Evolutionary conservation across 2,113 vertebrate genomes (phyloP).

Genomic region (Syngnathus floridae): DNA sequence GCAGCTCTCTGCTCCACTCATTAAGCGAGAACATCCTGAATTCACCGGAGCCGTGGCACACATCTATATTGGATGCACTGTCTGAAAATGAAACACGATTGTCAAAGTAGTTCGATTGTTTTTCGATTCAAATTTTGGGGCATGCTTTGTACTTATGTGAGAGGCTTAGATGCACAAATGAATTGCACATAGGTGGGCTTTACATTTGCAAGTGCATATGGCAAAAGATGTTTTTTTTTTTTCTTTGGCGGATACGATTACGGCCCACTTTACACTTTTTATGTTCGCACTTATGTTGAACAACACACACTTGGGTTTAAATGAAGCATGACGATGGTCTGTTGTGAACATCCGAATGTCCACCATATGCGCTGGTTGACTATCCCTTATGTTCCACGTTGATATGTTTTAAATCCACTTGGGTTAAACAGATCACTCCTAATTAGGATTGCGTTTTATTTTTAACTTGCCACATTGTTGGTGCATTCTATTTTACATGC

Average conservation of each 20-base stretch:
- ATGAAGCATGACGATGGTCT: slow-evolving; percentile 53
- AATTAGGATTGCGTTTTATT: slow-evolving; percentile 32
- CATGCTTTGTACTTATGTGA: too few relatives aligned
- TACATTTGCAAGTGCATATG: slow-evolving; percentile 22
- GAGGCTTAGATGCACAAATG: slow-evolving; percentile 33
- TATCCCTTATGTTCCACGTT: slow-evolving; percentile 41
- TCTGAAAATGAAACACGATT: background rate
- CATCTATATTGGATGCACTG: slow-evolving; percentile 1
- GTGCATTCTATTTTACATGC: slow-evolving; percentile 26
- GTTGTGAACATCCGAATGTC: slow-evolving; percentile 55
- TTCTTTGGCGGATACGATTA: slow-evolving; percentile 48
- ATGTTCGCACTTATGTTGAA: slow-evolving; percentile 47
- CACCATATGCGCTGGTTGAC: slow-evolving; percentile 67
- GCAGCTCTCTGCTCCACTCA: slow-evolving; percentile 14
- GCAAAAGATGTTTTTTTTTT: slow-evolving; percentile 32
- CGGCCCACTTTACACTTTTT: slow-evolving; percentile 54
- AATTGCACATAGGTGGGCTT: slow-evolving; percentile 36
- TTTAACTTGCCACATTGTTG: slow-evolving; percentile 17
- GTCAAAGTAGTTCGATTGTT: background rate
- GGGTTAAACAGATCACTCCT: slow-evolving; percentile 44
- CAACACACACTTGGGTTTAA: slow-evolving; percentile 57
- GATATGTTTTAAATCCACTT: slow-evolving; percentile 45
- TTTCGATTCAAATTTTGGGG: background rate
- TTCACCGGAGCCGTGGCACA: slow-evolving; percentile 5
- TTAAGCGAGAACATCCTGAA: slow-evolving; percentile 3